Base-by-base conservation (phyloP, 1,140 invertebrate genomes). In the Pomacea maculata region DNA sequence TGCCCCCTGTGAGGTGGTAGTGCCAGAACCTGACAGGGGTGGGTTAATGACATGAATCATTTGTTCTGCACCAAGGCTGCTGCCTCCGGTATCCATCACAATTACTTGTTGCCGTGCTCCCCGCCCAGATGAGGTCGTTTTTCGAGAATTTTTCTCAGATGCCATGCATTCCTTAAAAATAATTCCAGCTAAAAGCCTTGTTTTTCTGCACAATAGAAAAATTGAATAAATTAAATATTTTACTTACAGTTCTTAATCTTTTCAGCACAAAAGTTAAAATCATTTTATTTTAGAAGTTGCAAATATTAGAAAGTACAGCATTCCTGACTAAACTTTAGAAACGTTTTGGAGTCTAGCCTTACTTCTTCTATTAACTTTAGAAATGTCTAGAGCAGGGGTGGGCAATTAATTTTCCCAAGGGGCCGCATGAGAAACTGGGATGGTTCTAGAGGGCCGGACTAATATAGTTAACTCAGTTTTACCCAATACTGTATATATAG, bases 31-130 rank as follows among this genome's bases (percentile, higher is more conserved):
- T 67, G 82, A 78, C 34, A 64, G 54, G 14, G 78, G 67, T 29
- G 82, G 52, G 71, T 77, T 83, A 71, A 83, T 83, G 29, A 83
- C 82, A 75, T 83, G 82, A 34, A 83, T 80, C 76, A 83, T 79
- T 63, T 83, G 79, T 29, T 80, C 75, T 9, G 74, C 79, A 78
- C 80, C 82, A 14, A 83, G 74, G 11, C 64, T 65, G 63, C 29
- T 19, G 34, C 25, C 34, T 12, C 29, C 54, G 19, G 64, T 70
- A 52, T 70, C 54, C 65, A 78, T 70, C 77, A 78, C 77, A 54
- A 78, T 54, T 34, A 70, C 65, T 63, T 77, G 75, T 45, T 78
- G 77, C 77, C 70, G 83, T 78, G n/a, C 70, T 74, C 17, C 75
- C 71, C 77, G 82, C 21, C 55, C 21, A 12, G 52, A 83, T 57